These are phyloP conservation scores for Crax fasciolata DNA, from an alignment of 2,797 vertebrate species.

Conservation along the genomic window DNA sequence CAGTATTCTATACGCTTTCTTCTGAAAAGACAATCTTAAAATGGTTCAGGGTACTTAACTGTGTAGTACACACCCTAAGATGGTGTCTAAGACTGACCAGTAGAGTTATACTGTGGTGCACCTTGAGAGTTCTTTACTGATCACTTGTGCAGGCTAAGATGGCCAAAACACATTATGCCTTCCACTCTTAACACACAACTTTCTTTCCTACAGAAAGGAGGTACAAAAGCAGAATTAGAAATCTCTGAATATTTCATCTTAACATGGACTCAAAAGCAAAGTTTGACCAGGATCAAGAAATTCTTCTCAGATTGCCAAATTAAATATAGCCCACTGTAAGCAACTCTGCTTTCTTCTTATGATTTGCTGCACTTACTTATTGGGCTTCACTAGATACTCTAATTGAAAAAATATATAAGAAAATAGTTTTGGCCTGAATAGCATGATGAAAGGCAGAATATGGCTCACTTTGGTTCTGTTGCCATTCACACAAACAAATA, in stretches of 20 bases:
- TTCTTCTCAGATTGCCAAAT: background rate
- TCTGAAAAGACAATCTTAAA: background rate
- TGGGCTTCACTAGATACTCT: background rate
- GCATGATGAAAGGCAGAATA: background rate
- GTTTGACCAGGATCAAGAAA: background rate
- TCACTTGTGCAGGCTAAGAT: background rate
- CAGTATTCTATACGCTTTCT: background rate
- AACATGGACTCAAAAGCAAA: background rate
- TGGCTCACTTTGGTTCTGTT: background rate
- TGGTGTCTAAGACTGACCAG: background rate
- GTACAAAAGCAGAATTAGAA: background rate
- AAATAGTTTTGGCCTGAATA: background rate
- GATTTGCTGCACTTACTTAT: background rate
- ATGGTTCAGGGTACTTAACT: background rate
- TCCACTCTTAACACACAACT: rapidly evolving
- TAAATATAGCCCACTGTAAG: background rate
- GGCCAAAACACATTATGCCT: background rate
- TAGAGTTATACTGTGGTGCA: background rate
- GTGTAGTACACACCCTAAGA: background rate
- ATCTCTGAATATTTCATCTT: background rate
- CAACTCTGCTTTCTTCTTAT: background rate
- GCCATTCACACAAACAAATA: background rate
- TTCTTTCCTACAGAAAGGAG: background rate
- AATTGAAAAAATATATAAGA: background rate
- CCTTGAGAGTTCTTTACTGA: background rate